Percentiles rank a stretch among this genome's conserved stretches.
phyloP scores from a whole-genome alignment of 2,888 invertebrate species.

The Leucophenga montana region DNA sequence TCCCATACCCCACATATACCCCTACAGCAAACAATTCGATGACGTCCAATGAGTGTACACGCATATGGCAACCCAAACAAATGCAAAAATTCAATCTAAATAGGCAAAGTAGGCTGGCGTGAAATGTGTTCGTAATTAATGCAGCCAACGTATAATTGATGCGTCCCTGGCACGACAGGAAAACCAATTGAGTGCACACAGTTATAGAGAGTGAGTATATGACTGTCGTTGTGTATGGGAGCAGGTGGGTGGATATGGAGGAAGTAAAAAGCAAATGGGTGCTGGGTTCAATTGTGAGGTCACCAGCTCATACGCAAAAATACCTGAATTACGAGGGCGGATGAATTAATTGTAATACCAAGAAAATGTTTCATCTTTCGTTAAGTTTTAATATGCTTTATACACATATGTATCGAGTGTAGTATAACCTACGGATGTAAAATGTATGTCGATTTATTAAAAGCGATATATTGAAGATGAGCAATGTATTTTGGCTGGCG shows the following conservation, averaged over 20 bases:
- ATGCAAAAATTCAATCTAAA: conserved; percentile 51
- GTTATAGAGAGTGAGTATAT: background rate
- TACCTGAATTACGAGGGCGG: conserved; percentile 20
- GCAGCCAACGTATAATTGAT: conserved; percentile 53
- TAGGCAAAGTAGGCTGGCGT: conserved; percentile 19
- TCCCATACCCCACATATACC: conserved; percentile 46
- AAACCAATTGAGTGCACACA: conserved; percentile 51
- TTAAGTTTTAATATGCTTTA: no score
- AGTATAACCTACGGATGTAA: no score
- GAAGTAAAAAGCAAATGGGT: background rate
- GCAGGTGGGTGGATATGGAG: background rate
- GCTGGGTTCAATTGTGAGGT: conserved; percentile 2
- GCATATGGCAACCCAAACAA: conserved; percentile 57
- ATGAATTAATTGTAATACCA: no score
- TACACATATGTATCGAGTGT: no score
- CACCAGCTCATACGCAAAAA: conserved; percentile 10
- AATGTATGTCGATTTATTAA: no score
- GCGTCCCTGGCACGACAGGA: conserved; percentile 52
- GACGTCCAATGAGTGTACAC: conserved; percentile 31
- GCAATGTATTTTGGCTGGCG: no score
- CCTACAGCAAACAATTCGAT: conserved; percentile 46
- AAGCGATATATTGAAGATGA: no score
- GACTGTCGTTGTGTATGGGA: background rate
- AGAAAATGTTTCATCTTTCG: no score
- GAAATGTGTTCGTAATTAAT: conserved; percentile 42